Percentiles rank a stretch among this genome's conserved stretches.
These are phyloP conservation scores for Scortum barcoo DNA, from an alignment of 2,113 vertebrate genomes.

Conservation along the genomic window DNA sequence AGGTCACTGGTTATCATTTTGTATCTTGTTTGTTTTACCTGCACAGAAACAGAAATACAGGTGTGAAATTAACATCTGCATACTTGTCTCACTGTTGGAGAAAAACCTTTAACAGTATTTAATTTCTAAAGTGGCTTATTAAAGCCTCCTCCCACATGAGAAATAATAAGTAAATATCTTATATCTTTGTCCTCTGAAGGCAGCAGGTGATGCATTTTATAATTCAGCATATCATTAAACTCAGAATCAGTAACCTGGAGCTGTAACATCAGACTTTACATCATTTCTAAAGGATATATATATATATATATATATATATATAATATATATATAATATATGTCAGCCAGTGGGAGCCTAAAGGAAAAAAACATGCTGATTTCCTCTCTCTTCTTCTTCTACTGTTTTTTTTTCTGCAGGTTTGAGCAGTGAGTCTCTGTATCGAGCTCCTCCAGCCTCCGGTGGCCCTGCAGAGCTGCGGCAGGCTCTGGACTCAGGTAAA, in stretches of 20 bases:
- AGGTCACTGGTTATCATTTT: no score
- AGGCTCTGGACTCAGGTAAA: constrained; percentile 59
- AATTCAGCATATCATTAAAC: constrained; percentile 8
- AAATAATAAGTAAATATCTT: neutral
- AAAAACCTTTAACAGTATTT: neutral
- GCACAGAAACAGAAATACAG: neutral
- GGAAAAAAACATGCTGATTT: constrained; percentile 11
- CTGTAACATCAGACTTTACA: neutral
- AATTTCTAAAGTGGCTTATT: neutral
- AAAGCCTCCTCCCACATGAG: neutral
- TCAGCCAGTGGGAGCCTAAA: neutral
- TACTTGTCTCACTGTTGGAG: neutral
- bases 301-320: no score
- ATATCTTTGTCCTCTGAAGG: neutral
- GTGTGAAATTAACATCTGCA: neutral
- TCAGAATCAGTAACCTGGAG: neutral
- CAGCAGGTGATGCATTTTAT: neutral
- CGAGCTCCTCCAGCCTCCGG: constrained; percentile 17
- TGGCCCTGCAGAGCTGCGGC: constrained; percentile 39
- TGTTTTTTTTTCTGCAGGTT: constrained; percentile 23
- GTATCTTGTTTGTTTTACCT: no score
- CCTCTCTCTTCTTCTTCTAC: neutral
- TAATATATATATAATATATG: neutral
- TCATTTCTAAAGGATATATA: constrained; percentile 18
- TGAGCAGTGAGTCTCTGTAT: constrained; percentile 48